These are phyloP conservation scores for Acanthosoma haemorrhoidale DNA, from an alignment of 2,888 invertebrate genomes.

Conservation along the genomic window DNA sequence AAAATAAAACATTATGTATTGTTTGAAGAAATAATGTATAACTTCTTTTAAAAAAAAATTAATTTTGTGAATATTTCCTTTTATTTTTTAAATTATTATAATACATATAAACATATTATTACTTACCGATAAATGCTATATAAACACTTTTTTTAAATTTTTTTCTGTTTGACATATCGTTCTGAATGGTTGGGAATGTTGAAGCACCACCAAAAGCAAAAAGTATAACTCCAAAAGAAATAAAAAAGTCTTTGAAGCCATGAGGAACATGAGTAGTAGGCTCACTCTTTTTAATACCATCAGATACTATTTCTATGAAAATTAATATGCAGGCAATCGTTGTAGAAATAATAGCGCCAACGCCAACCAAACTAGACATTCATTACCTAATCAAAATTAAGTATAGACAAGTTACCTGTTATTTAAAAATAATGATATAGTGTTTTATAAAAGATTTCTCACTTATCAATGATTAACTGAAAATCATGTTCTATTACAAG, in stretches of 20 bases:
- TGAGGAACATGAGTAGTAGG: constrained; percentile 51
- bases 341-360: constrained; percentile 59
- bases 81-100: too few relatives aligned
- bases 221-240: constrained; percentile 63
- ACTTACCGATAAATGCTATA: constrained; percentile 58
- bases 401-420: neutral
- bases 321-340: constrained; percentile 58
- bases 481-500: neutral
- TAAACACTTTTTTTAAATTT: constrained; percentile 60
- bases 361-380: constrained; percentile 54
- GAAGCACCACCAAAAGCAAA: constrained; percentile 70
- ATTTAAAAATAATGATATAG: neutral
- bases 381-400: constrained; percentile 10
- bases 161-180: constrained; percentile 64
- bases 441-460: neutral
- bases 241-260: constrained; percentile 59
- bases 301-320: constrained; percentile 57
- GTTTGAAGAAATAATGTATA: too few relatives aligned
- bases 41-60: too few relatives aligned
- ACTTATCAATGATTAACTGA: neutral
- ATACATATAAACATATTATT: too few relatives aligned
- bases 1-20: too few relatives aligned
- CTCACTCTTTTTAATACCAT: constrained; percentile 48
- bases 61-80: too few relatives aligned
- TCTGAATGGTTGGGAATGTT: constrained; percentile 72